Percentiles rank a stretch among this genome's conserved stretches.
phyloP scores from a whole-genome alignment of 2,113 vertebrate genomes.

The Paratilapia polleni region DNA sequence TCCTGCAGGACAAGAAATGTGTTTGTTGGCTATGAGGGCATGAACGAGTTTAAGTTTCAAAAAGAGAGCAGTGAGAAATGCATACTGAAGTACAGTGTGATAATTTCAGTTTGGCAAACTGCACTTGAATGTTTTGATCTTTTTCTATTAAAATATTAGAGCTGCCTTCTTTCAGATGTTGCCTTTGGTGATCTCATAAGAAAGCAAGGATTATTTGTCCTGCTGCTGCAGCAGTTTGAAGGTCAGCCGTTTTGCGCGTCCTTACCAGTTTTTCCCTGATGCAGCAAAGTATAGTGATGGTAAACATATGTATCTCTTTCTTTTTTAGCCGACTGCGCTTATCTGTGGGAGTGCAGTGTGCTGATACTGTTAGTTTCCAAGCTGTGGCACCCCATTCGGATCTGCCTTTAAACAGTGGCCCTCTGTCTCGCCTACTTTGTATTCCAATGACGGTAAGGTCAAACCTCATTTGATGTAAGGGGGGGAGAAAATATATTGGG shows the following conservation, averaged over 20 bases:
- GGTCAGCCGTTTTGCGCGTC: slow-evolving; percentile 64
- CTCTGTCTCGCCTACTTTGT: slow-evolving; percentile 54
- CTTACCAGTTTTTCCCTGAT: slow-evolving; percentile 61
- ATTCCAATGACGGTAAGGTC: slow-evolving; percentile 60
- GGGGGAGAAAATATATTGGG: slow-evolving; percentile 24
- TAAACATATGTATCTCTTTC: slow-evolving; percentile 70
- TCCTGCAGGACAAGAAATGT: not conserved
- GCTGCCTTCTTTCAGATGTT: slow-evolving; percentile 1
- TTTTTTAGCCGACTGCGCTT: slow-evolving; percentile 61
- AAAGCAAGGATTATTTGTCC: slow-evolving; percentile 26
- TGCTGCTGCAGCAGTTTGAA: slow-evolving; percentile 60
- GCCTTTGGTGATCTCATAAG: not conserved
- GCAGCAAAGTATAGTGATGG: slow-evolving; percentile 58
- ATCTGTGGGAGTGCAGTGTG: slow-evolving; percentile 59
- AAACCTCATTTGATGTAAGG: slow-evolving; percentile 56
- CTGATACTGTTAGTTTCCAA: slow-evolving; percentile 66
- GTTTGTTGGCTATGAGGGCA: not conserved
- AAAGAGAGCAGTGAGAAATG: not conserved
- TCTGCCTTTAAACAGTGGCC: slow-evolving; percentile 34
- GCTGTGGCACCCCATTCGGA: slow-evolving; percentile 44
- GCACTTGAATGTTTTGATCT: slow-evolving; percentile 9
- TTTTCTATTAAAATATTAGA: not conserved
- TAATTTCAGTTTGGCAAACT: slow-evolving; percentile 9
- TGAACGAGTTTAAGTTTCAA: not conserved
- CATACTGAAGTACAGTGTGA: not conserved